Evolutionary conservation across 2,888 invertebrate species (phyloP), one percentile per base, ranked within the genome.

Genomic region (Thereva unica): DNA sequence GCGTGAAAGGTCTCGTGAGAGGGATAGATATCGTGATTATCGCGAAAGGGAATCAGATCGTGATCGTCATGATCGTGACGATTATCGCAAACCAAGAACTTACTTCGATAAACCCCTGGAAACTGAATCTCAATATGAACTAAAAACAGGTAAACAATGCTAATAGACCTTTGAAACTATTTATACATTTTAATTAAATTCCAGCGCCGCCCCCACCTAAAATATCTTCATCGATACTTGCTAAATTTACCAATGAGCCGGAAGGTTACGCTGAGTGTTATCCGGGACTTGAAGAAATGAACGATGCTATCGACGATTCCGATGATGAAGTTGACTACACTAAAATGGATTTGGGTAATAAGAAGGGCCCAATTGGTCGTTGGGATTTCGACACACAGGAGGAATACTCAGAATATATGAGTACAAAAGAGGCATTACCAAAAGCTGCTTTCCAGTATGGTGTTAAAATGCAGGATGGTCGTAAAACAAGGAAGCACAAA

Each of bases 301-400:
- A 93, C 76, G 97, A 98, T 81, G 97, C 97, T 2, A 95, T 97
- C 67, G 96, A 95, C 76, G 98, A 99, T 80, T 96, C 96, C 0
- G 98, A 98, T 75, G 98, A 99, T 76, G 99, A 99, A 76, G 97
- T 95, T 0, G 99, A 99, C 80, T 98, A 96, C 78, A 95, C 96
- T 3, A 99, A 99, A 83, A 99, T 99, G 99, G 99, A 99, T 79
- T 87, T 95, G 74, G 98, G 98, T 38, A 97, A 97, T 77, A 98
- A 98, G 80, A 99, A 99, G 78, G 97, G 97, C 0, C 96, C 96
- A 0, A 92, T 93, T 44, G 94, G 97, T 4, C 88, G 99, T 9
- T 99, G 98, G 98, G 99, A 99, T 81, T 99, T 99, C 77, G 98
- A 99, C 76, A 97, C 97, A 0, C 94, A 95, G 71, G 98, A 99